A percentile compares a stretch with the other conserved stretches of the same genome.
These are phyloP conservation scores for Eptatretus burgeri DNA, from an alignment of 2,113 vertebrate species.

Conservation along the genomic window DNA sequence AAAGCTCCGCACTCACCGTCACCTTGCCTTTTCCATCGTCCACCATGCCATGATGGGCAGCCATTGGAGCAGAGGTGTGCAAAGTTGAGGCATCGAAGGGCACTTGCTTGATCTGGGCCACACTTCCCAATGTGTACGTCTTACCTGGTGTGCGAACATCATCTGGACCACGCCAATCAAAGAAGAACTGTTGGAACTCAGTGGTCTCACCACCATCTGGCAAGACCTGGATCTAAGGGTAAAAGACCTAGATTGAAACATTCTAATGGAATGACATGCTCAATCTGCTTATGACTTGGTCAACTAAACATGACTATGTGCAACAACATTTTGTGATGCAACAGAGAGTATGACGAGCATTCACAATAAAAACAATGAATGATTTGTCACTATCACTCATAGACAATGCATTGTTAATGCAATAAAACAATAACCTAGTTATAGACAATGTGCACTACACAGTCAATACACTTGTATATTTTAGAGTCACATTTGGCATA, in stretches of 20 bases:
- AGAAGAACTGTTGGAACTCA: slow-evolving; percentile 27
- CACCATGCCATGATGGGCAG: slow-evolving; percentile 25
- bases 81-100: slow-evolving; percentile 21
- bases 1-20: slow-evolving; percentile 14
- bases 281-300: background rate
- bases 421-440: background rate
- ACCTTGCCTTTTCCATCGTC: slow-evolving; percentile 24
- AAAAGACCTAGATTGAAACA: background rate
- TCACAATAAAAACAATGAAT: background rate
- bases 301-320: background rate
- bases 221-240: slow-evolving; percentile 18
- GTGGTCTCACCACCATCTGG: slow-evolving; percentile 18
- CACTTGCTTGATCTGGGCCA: slow-evolving; percentile 18
- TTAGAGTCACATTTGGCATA: too few relatives aligned
- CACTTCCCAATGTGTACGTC: slow-evolving; percentile 14
- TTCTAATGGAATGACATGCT: background rate
- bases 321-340: background rate
- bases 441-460: too few relatives aligned
- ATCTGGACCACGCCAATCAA: slow-evolving; percentile 21
- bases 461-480: too few relatives aligned
- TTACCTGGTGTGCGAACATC: slow-evolving; percentile 16
- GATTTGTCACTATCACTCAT: background rate
- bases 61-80: slow-evolving; percentile 18
- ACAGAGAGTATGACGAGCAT: background rate
- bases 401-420: background rate